These are phyloP conservation scores for Pyrocephalus nanus DNA, from an alignment of 2,797 vertebrate species.

Conservation along the genomic window DNA sequence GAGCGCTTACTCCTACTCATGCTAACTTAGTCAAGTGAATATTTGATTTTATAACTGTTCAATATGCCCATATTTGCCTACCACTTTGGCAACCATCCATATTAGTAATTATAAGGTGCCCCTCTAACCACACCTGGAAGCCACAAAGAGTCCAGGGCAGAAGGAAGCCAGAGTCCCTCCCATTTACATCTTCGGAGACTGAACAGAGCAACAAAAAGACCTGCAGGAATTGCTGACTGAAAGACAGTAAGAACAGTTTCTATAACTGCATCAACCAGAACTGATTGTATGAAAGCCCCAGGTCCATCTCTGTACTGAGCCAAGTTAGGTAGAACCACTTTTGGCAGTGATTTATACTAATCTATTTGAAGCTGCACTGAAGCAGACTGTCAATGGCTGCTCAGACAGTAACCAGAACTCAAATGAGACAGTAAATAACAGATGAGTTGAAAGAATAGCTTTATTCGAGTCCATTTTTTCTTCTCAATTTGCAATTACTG, in stretches of 20 bases:
- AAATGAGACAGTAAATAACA: neutral
- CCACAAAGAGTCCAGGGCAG: neutral
- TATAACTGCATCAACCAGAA: neutral
- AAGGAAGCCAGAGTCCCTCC: neutral
- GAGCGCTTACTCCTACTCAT: neutral
- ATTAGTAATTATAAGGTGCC: neutral
- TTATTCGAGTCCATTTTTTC: neutral
- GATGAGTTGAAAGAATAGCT: neutral
- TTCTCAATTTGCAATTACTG: neutral
- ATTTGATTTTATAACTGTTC: neutral
- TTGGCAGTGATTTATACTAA: neutral
- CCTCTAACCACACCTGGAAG: neutral
- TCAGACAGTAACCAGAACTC: neutral
- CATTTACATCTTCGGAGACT: neutral
- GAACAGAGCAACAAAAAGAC: neutral
- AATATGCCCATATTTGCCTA: neutral
- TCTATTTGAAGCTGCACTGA: neutral
- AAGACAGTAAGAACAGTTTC: neutral
- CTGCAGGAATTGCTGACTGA: neutral
- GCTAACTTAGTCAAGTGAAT: neutral
- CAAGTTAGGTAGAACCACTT: neutral
- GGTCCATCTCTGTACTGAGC: neutral
- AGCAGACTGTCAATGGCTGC: neutral
- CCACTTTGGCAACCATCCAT: neutral
- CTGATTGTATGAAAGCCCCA: neutral